Percentiles rank a stretch among this genome's conserved stretches.
phyloP scores from a whole-genome alignment of 1,140 invertebrate genomes.

The Stegodyphus mimosarum region DNA sequence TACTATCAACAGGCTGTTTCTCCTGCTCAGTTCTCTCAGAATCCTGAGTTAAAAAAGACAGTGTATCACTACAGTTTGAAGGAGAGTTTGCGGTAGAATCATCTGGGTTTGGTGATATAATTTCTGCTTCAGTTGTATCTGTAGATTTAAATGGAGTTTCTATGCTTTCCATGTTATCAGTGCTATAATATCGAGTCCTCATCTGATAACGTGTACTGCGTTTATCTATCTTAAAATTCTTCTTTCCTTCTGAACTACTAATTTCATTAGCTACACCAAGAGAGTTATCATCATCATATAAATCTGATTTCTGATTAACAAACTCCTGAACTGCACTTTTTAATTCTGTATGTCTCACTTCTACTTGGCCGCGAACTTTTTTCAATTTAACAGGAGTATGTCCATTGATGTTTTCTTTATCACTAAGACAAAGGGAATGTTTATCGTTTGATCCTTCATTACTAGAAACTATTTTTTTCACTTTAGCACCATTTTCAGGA shows the following conservation, averaged over 20 bases:
- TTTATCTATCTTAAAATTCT: conserved; percentile 31
- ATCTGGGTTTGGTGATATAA: neutral
- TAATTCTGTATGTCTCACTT: conserved; percentile 10
- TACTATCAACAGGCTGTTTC: neutral
- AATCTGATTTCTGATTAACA: neutral
- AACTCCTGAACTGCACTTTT: conserved; percentile 29
- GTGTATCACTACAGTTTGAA: conserved; percentile 6
- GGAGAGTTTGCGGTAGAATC: neutral
- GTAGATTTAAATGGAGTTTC: conserved; percentile 13
- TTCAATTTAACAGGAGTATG: conserved; percentile 22
- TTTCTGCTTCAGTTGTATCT: conserved; percentile 8
- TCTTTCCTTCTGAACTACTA: conserved; percentile 3
- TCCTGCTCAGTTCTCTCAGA: neutral
- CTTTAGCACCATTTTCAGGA: conserved; percentile 17
- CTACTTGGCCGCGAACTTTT: conserved; percentile 31
- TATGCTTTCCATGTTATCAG: conserved; percentile 13
- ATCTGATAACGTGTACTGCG: conserved; percentile 40
- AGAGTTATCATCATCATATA: conserved; percentile 14
- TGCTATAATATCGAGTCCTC: conserved; percentile 15
- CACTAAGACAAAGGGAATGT: conserved; percentile 44
- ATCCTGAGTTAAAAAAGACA: neutral
- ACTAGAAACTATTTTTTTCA: neutral
- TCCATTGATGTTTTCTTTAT: conserved; percentile 50
- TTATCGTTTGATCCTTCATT: conserved; percentile 31
- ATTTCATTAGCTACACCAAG: conserved; percentile 9